These are phyloP conservation scores for Nemopilema nomurai DNA, from an alignment of 30 jellyfish, hydroid and myxozoan species.

Conservation along the genomic window DNA sequence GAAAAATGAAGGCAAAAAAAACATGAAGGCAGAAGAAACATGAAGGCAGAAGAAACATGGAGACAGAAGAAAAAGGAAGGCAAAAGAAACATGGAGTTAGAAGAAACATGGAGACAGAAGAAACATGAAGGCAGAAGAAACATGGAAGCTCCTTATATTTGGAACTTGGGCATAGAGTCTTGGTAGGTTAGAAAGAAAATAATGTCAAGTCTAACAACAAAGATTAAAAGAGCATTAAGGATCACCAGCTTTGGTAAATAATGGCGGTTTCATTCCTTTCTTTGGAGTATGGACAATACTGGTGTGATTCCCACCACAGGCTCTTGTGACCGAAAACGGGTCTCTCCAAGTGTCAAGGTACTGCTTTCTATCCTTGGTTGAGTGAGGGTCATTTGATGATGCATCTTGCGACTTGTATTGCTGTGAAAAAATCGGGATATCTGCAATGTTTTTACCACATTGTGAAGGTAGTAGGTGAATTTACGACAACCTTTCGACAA, in stretches of 20 bases:
- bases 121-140: no score
- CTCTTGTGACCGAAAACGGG: constrained; percentile 21
- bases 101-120: no score
- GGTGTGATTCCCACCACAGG: constrained; percentile 42
- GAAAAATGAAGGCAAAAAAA: no score
- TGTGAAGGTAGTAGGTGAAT: neutral
- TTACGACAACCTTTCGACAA: neutral
- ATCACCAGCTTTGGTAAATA: constrained; percentile 1
- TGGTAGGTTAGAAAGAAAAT: no score
- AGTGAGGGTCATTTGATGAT: neutral
- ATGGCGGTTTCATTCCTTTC: constrained; percentile 9
- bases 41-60: no score
- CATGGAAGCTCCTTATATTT: no score
- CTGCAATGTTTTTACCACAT: neutral
- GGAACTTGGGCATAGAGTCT: no score
- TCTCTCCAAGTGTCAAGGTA: constrained; percentile 16
- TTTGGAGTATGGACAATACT: constrained; percentile 6
- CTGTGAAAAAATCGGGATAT: neutral
- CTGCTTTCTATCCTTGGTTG: neutral
- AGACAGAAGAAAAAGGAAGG: no score
- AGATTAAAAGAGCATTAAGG: neutral
- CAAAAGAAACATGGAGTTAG: no score
- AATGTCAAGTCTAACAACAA: no score
- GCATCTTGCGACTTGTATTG: neutral
- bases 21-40: no score